These are phyloP conservation scores for Coelopa pilipes DNA, from an alignment of 2,888 invertebrate genomes.

Conservation along the genomic window DNA sequence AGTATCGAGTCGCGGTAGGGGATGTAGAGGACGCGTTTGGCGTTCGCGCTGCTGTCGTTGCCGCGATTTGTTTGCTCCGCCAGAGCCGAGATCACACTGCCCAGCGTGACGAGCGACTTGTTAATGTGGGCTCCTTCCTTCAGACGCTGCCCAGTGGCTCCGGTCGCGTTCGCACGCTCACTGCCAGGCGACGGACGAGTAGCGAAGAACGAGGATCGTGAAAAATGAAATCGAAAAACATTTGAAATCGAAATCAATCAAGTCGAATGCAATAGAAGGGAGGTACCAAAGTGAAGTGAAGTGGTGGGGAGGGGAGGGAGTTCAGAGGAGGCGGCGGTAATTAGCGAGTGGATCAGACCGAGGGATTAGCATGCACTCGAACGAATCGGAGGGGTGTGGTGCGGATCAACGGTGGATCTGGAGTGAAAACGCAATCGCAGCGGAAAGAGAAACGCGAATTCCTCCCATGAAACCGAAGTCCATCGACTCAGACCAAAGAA, in stretches of 20 bases:
- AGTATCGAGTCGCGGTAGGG: constrained; percentile 90
- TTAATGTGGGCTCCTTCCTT: constrained; percentile 93
- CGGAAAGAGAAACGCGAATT: too few species aligned
- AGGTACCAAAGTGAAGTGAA: too few species aligned
- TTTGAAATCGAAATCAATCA: constrained; percentile 6
- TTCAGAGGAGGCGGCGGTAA: neutral
- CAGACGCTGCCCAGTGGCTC: constrained; percentile 88
- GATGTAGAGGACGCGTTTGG: constrained; percentile 75
- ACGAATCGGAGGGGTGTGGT: too few species aligned
- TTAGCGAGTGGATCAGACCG: neutral
- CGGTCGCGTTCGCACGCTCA: constrained; percentile 88
- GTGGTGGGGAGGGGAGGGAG: too few species aligned
- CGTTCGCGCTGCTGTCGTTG: constrained; percentile 65
- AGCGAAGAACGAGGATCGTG: neutral
- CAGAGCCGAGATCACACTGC: constrained; percentile 87
- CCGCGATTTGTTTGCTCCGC: constrained; percentile 72
- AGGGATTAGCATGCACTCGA: too few species aligned
- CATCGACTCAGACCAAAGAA: too few species aligned
- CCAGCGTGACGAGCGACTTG: constrained; percentile 87
- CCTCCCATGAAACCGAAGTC: too few species aligned
- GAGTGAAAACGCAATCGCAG: too few species aligned
- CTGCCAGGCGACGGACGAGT: constrained; percentile 67
- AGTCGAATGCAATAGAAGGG: neutral
- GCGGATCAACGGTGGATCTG: too few species aligned
- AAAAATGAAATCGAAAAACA: constrained; percentile 1